Evolutionary conservation across 2,888 invertebrate genomes (phyloP).

Genomic region (Idaea aversata): DNA sequence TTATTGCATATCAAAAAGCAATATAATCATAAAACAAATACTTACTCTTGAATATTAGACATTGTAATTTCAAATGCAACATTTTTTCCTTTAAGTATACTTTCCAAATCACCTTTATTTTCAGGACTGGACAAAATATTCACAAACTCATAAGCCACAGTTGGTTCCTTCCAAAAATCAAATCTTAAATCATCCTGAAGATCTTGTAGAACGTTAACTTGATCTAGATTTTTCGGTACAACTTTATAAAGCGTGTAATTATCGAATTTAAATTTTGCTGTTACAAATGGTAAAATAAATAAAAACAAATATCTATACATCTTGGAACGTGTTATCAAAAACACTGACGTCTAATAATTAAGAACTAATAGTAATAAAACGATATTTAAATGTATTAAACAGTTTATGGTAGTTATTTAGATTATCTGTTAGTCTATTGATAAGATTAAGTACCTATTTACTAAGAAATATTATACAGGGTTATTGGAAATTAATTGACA

Average conservation of each 20-base stretch:
- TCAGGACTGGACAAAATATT: slow-evolving; percentile 59
- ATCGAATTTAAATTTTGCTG: slow-evolving; percentile 44
- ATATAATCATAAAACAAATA: slow-evolving; percentile 20
- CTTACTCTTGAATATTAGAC: slow-evolving; percentile 70
- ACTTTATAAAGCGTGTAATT: slow-evolving; percentile 78
- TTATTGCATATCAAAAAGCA: not conserved
- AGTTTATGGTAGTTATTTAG: slow-evolving; percentile 14
- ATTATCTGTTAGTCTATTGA: not conserved
- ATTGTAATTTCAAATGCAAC: slow-evolving; percentile 58
- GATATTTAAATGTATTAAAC: slow-evolving; percentile 14
- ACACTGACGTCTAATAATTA: not conserved
- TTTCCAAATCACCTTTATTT: slow-evolving; percentile 45
- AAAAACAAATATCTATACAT: not conserved
- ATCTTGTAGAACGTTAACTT: slow-evolving; percentile 69
- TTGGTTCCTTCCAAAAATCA: slow-evolving; percentile 69
- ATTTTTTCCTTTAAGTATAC: slow-evolving; percentile 41
- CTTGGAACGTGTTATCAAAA: slow-evolving; percentile 1
- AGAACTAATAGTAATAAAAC: not conserved
- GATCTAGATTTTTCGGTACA: slow-evolving; percentile 64
- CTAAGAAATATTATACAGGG: no score
- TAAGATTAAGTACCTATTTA: not conserved
- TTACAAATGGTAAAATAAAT: not conserved
- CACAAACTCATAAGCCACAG: slow-evolving; percentile 36
- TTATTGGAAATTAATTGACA: no score
- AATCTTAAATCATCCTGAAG: slow-evolving; percentile 64